These are phyloP conservation scores for Lomographa bimaculata DNA, from an alignment of 2,888 invertebrate species.

Conservation along the genomic window DNA sequence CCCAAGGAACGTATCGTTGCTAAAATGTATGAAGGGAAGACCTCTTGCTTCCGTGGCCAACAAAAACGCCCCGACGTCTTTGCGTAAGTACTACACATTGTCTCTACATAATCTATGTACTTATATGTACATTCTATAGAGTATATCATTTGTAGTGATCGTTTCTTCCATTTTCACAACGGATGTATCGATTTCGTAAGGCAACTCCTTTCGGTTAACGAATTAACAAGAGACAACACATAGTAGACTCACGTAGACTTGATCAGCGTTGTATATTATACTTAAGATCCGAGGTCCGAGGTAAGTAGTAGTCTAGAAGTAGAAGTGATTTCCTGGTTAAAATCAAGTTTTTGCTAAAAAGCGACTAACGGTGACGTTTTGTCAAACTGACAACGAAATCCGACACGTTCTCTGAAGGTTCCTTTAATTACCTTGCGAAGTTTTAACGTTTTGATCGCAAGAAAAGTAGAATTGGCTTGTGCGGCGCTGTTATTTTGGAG, in stretches of 20 bases:
- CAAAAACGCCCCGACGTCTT: conserved; percentile 49
- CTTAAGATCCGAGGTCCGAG: no score
- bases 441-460: no score
- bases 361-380: conserved; percentile 4
- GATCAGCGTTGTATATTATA: no score
- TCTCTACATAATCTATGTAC: not conserved
- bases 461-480: not conserved
- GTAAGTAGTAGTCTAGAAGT: conserved; percentile 13
- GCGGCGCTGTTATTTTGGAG: conserved; percentile 69
- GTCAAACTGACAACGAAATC: conserved; percentile 5
- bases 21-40: conserved; percentile 65
- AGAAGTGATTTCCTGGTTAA: no score
- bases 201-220: no score
- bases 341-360: not conserved
- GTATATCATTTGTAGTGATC: not conserved
- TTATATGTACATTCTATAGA: not conserved
- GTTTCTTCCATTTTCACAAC: no score
- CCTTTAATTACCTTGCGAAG: no score
- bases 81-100: conserved; percentile 65
- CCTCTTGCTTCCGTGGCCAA: conserved; percentile 51
- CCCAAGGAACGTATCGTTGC: conserved; percentile 58
- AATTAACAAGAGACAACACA: no score
- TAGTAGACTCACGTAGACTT: no score
- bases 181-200: no score
- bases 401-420: conserved; percentile 1